Percentiles rank a stretch among this genome's conserved stretches.
phyloP scores from a whole-genome alignment of 1,140 invertebrate species.

The Anastrepha ludens region DNA sequence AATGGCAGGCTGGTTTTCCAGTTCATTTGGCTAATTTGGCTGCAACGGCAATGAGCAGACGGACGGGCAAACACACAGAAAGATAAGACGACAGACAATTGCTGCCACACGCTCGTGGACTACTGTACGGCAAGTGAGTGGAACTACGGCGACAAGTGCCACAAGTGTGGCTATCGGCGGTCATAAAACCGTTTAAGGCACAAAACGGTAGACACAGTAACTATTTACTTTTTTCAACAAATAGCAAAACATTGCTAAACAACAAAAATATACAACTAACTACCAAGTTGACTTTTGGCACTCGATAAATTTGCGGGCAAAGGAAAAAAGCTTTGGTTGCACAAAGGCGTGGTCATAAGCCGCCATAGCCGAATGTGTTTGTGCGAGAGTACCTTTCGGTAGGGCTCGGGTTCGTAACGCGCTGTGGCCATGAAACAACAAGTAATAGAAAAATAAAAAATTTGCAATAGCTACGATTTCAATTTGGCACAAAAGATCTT shows the following conservation, averaged over 20 bases:
- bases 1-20: constrained; percentile 22
- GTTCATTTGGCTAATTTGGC: constrained; percentile 45
- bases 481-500: too few species aligned
- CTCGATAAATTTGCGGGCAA: not conserved
- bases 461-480: too few species aligned
- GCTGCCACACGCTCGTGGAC: not conserved
- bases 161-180: not conserved
- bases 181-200: constrained; percentile 11
- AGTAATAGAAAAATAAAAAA: too few species aligned
- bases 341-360: too few species aligned
- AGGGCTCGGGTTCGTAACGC: too few species aligned
- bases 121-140: not conserved
- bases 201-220: not conserved
- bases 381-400: too few species aligned
- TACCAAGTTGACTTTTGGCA: not conserved
- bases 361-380: too few species aligned
- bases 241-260: not conserved
- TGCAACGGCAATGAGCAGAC: not conserved
- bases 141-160: not conserved
- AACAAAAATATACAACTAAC: not conserved
- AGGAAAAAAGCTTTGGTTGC: not conserved
- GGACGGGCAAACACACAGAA: not conserved
- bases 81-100: not conserved
- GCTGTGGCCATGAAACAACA: too few species aligned
- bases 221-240: not conserved